Conservation (phyloP, 1,140 invertebrate species). For the Aporrectodea caliginosa region DNA sequence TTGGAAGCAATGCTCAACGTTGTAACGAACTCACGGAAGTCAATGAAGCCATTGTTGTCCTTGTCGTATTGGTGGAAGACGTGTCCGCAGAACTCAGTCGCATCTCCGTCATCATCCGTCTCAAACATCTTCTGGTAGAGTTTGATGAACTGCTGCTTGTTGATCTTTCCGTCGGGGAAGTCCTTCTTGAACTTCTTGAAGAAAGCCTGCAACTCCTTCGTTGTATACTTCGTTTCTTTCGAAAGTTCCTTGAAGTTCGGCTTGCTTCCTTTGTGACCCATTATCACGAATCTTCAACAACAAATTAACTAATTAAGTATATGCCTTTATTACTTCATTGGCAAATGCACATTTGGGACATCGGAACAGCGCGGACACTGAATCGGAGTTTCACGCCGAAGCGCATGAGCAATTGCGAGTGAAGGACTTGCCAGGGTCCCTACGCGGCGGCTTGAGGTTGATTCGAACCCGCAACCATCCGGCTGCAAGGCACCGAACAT, state of each 20-base stretch:
- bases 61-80: slow-evolving; percentile 97
- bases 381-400: too few relatives aligned
- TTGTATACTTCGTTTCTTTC: slow-evolving; percentile 18
- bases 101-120: slow-evolving; percentile 82
- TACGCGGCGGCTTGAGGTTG: too few relatives aligned
- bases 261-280: background rate
- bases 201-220: slow-evolving; percentile 8
- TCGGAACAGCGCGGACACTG: too few relatives aligned
- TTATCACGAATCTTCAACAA: background rate
- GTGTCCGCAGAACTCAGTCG: slow-evolving; percentile 97
- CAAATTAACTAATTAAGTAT: too few relatives aligned
- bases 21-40: slow-evolving; percentile 93
- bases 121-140: slow-evolving; percentile 15
- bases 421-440: too few relatives aligned
- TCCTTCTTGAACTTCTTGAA: slow-evolving; percentile 26
- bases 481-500: too few relatives aligned
- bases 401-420: too few relatives aligned
- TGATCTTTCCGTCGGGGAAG: slow-evolving; percentile 24
- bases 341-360: too few relatives aligned
- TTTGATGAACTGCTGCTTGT: background rate
- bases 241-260: slow-evolving; percentile 22
- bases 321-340: too few relatives aligned
- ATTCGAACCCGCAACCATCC: too few relatives aligned
- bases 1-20: slow-evolving; percentile 78
- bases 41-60: slow-evolving; percentile 93